Base-by-base conservation (phyloP, 2,888 invertebrate genomes). In the Macrophya alboannulata region DNA sequence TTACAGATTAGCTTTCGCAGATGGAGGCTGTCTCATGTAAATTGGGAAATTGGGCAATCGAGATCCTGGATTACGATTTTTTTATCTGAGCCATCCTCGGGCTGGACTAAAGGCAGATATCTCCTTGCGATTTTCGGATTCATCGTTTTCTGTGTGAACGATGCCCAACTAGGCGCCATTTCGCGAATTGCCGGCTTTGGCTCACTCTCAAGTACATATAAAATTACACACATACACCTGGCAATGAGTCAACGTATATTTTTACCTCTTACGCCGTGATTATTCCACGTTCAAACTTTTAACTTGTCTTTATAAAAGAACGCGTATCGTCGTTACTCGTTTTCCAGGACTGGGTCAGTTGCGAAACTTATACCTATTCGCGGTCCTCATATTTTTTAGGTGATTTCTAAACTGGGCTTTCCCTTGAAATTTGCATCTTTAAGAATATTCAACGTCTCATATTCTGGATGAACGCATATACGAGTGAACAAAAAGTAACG, bases 341-440 rank as follows among this genome's bases (percentile, higher is more conserved):
- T 43, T 45, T 43, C 43, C 21, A 43, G 45, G 74, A 74, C 25
- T 74, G 45, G 74, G 74, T 74, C 74, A 74, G 31, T 45, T 74
- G 25, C 74, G 21, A 21, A 74, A 74, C 21, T 31, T 31, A 31
- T n/a, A 45, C 45, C 25, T 48, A 21, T 74, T 21, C 10, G 45
- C 10, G 45, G 0, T 74, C 25, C 25, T 21, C 0, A 43, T 48
- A 45, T 21, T 51, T 6, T 51, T 4, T 51, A 17, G 51, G 6
- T 51, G n/a, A 6, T 51, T 5, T n/a, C n/a, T 1, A n/a, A 17
- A 17, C 51, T 17, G 51, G 51, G 3, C 12, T 45, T 45, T 43
- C n/a, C 25, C 43, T 10, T n/a, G 10, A 45, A n/a, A 40, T 5
- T 9, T 25, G 2, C 21, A 25, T 12, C 25, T 10, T 10, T 0